These are phyloP conservation scores for Brenthis ino DNA, from an alignment of 2,888 invertebrate genomes.

Conservation along the genomic window DNA sequence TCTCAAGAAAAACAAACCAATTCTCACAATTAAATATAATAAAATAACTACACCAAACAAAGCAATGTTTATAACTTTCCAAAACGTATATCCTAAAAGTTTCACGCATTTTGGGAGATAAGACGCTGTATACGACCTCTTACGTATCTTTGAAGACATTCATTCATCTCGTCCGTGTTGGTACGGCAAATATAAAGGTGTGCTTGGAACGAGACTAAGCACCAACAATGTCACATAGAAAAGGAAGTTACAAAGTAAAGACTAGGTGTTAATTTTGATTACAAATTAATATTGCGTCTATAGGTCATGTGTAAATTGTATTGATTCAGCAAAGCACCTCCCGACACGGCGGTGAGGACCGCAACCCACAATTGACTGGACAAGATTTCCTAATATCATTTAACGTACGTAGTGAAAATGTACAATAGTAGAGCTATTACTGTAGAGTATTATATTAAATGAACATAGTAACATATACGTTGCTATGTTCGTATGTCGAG, in stretches of 20 bases:
- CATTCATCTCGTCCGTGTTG: constrained; percentile 31
- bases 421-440: neutral
- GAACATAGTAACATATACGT: no score
- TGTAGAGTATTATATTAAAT: neutral
- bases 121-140: constrained; percentile 23
- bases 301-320: constrained; percentile 9
- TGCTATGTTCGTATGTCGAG: no score
- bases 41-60: no score
- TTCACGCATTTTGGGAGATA: constrained; percentile 26
- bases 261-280: no score
- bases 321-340: constrained; percentile 7
- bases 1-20: no score
- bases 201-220: constrained; percentile 17
- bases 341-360: constrained; percentile 8
- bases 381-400: constrained; percentile 12
- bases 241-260: neutral
- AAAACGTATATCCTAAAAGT: constrained; percentile 19
- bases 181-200: constrained; percentile 24
- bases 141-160: constrained; percentile 30
- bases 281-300: neutral
- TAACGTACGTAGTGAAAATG: neutral
- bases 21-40: no score
- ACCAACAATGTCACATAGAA: constrained; percentile 3
- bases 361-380: constrained; percentile 18
- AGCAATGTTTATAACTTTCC: neutral